Evolutionary conservation across 2,888 invertebrate species (phyloP), one percentile per base, ranked within the genome.

Genomic region (Graphium colonna): DNA sequence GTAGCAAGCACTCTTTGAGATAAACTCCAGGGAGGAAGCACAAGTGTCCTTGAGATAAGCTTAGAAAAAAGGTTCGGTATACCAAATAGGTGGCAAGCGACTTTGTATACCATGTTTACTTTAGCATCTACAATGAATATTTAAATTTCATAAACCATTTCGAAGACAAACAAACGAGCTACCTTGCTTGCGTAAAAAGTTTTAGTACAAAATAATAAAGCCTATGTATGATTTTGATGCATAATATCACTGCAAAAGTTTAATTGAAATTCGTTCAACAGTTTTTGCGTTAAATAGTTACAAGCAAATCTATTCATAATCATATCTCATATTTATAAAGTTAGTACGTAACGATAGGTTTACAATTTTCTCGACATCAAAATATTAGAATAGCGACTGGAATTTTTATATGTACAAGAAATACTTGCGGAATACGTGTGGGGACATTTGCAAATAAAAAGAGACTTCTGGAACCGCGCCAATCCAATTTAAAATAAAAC

Each of bases 1-100:
- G 65, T 57, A 64, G 58, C 60, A 59, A 61, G 61, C 59, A 64
- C 64, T 55, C 51, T 47, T 61, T 59, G 63, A 67, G 70, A 68
- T 71, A 69, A 70, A 68, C 63, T 65, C 57, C 52, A 59, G 50
- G 58, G n/a, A n/a, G 57, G 53, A 44, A 49, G 9, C 53, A 58
- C 54, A 60, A 69, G 67, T 51, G 63, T 62, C 57, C 65, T 69
- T 52, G 51, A 70, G 69, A 68, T 70, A 70, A 70, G 64, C 52
- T 59, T 31, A 61, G 61, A 60, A 59, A 62, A 58, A 62, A 53
- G 56, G 58, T 52, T 52, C 59, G 60, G 60, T 51, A 57, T 61
- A 59, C 58, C 59, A 56, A 59, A 56, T 55, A 58, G 57, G 52
- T 55, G 56, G 54, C 56, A 56, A 60, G 62, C 57, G 55, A 52